A percentile compares a stretch with the other conserved stretches of the same genome.
Evolutionary conservation across 1,140 invertebrate species (phyloP).

Genomic region (Oncopodura yosiiana): DNA sequence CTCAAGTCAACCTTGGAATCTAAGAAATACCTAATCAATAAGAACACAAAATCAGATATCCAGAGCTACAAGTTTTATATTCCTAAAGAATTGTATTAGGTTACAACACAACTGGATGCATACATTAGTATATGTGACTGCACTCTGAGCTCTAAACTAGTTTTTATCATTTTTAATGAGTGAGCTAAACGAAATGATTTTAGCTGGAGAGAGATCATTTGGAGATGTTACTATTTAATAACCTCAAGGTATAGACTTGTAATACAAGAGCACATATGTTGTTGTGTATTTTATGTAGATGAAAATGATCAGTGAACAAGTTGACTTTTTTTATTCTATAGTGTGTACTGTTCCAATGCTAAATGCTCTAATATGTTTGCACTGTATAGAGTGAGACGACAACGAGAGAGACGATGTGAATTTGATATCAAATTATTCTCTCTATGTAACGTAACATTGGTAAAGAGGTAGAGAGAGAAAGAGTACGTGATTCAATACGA

Average conservation of each 20-base stretch:
- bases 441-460: too few relatives aligned
- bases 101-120: too few relatives aligned
- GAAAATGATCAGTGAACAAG: too few relatives aligned
- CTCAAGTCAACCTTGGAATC: conserved; percentile 27
- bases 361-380: conserved; percentile 7
- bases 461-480: too few relatives aligned
- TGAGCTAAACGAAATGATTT: conserved; percentile 27
- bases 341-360: too few relatives aligned
- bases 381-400: background rate
- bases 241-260: conserved; percentile 5
- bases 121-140: background rate
- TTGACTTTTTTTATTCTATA: too few relatives aligned
- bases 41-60: conserved; percentile 9
- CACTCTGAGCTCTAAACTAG: conserved; percentile 14
- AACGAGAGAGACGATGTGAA: conserved; percentile 6
- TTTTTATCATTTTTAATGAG: conserved; percentile 31
- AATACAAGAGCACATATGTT: too few relatives aligned
- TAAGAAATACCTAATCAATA: conserved; percentile 23
- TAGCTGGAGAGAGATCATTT: conserved; percentile 16
- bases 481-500: too few relatives aligned
- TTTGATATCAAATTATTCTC: background rate
- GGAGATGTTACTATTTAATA: conserved; percentile 30
- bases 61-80: too few relatives aligned
- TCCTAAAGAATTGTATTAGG: too few relatives aligned
- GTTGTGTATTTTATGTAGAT: too few relatives aligned